These are phyloP conservation scores for Oscheius sp. DNA, from an alignment of 1,140 invertebrate species.

Conservation along the genomic window DNA sequence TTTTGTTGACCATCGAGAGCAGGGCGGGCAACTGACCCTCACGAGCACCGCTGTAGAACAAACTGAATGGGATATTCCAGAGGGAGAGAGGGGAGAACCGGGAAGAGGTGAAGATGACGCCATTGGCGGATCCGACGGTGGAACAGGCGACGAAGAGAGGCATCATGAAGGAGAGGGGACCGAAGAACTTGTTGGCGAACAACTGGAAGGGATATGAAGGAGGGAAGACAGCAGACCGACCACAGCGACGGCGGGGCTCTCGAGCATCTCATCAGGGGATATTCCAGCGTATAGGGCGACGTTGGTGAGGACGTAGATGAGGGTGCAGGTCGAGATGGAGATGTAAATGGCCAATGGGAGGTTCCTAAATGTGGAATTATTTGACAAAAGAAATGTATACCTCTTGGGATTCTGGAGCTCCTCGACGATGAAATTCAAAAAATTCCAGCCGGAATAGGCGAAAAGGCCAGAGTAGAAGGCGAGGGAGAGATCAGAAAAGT, in stretches of 20 bases:
- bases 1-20: constrained; percentile 79
- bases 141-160: constrained; percentile 96
- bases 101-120: constrained; percentile 85
- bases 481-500: constrained; percentile 64
- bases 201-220: constrained; percentile 63
- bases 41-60: constrained; percentile 85
- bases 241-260: constrained; percentile 91
- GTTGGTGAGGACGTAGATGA: constrained; percentile 90
- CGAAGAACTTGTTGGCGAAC: constrained; percentile 85
- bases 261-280: constrained; percentile 77
- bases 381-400: constrained; percentile 61
- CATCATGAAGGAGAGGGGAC: constrained; percentile 87
- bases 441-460: constrained; percentile 66
- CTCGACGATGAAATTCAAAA: constrained; percentile 69
- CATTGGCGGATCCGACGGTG: constrained; percentile 95
- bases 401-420: constrained; percentile 81
- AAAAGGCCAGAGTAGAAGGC: constrained; percentile 66
- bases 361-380: constrained; percentile 68
- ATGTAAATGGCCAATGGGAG: constrained; percentile 88
- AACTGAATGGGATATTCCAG: no score
- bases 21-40: constrained; percentile 82
- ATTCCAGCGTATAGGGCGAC: constrained; percentile 92
- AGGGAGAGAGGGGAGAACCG: constrained; percentile 63
- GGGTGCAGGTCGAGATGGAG: constrained; percentile 83
- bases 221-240: background rate